Conservation (phyloP, 2,797 vertebrate genomes). For the Trachurus trachurus region DNA sequence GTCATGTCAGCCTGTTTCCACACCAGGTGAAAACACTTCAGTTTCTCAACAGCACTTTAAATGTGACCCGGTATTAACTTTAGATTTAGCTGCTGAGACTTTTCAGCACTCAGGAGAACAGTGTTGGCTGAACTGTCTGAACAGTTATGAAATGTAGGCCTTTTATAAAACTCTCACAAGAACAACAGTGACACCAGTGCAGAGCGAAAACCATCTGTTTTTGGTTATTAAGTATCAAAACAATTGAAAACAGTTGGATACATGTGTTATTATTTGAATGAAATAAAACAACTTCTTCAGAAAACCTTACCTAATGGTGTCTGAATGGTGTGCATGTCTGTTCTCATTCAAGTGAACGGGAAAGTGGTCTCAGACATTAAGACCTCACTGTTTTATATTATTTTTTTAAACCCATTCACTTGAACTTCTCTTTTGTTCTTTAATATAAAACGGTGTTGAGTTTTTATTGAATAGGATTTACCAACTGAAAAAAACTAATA, state of each 20-base stretch:
- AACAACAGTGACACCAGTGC: conserved; percentile 17
- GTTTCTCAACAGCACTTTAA: conserved; percentile 1
- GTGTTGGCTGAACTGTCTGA: conserved; percentile 7
- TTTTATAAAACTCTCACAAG: neutral
- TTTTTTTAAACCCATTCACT: too few species aligned
- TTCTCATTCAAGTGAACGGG: too few species aligned
- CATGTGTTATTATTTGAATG: conserved; percentile 7
- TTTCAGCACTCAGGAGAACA: neutral
- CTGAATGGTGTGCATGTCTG: neutral
- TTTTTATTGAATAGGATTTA: neutral
- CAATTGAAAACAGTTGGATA: conserved; percentile 9
- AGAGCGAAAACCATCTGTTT: conserved; percentile 35
- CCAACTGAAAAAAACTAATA: neutral
- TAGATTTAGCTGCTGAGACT: neutral
- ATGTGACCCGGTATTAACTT: conserved; percentile 6
- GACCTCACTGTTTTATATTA: too few species aligned
- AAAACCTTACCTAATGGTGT: neutral
- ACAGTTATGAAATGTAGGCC: neutral
- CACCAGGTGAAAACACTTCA: neutral
- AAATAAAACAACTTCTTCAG: neutral
- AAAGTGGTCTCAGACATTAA: too few species aligned
- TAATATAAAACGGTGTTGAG: neutral
- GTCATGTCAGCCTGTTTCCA: neutral
- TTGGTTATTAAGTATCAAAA: conserved; percentile 25
- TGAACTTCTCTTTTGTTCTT: neutral